A percentile compares a stretch with the other conserved stretches of the same genome.
phyloP scores from a whole-genome alignment of 2,888 invertebrate genomes.

The Phalera bucephala region DNA sequence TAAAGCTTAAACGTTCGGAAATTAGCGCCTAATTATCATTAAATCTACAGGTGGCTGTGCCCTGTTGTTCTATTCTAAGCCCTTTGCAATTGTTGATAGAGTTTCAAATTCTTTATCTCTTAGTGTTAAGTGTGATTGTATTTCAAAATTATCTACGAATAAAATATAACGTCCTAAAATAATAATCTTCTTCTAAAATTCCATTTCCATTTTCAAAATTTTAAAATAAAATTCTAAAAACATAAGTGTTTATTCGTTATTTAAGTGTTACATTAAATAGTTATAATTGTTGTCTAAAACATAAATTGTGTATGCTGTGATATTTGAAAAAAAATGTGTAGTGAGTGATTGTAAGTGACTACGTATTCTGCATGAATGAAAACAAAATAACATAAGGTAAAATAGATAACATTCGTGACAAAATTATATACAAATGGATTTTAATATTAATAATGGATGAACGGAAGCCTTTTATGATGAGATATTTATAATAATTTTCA shows the following conservation, averaged over 20 bases:
- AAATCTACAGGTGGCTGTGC: constrained; percentile 45
- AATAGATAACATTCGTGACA: constrained; percentile 10
- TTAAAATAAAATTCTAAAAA: not conserved
- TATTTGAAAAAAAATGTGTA: not conserved
- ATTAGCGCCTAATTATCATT: constrained; percentile 10
- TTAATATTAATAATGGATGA: too few relatives aligned
- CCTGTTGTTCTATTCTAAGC: constrained; percentile 23
- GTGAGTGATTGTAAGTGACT: too few relatives aligned
- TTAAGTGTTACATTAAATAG: not conserved
- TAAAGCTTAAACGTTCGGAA: constrained; percentile 1
- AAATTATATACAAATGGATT: too few relatives aligned
- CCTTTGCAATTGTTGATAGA: constrained; percentile 23
- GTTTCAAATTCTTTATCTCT: constrained; percentile 30
- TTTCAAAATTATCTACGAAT: too few relatives aligned
- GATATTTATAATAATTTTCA: constrained; percentile 3
- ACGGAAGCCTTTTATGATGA: constrained; percentile 1
- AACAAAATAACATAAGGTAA: constrained; percentile 12
- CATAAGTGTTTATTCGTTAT: not conserved
- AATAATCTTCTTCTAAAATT: too few relatives aligned
- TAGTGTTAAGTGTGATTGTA: constrained; percentile 14
- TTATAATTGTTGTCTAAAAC: not conserved
- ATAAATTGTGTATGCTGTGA: not conserved
- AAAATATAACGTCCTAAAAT: too few relatives aligned
- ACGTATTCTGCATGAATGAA: too few relatives aligned
- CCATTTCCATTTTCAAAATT: not conserved